Conservation (phyloP, 2,113 vertebrate species). For the rabbit (Oryctolagus cuniculus) region mOryCun1.1 NC_091441.1:49324501-49325000, state of each 20-base stretch:
- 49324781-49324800: background rate
- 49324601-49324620: no score
- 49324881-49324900: no score
- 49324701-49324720: background rate
- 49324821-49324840: no score
- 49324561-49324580: background rate
- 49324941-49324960: no score
- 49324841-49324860: no score
- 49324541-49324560: background rate
- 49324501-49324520: background rate
- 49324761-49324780: background rate
- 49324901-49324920: no score
- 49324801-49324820: background rate
- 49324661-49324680: background rate
- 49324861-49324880: no score
- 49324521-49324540: background rate
- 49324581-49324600: background rate
- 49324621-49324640: background rate
- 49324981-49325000: background rate
- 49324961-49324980: background rate
- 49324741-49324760: background rate
- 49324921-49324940: no score
- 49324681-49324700: background rate
- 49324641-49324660: background rate
- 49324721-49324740: background rate